phyloP scores from a whole-genome alignment of 2,888 invertebrate genomes.

The Cephus pygmeus region DNA sequence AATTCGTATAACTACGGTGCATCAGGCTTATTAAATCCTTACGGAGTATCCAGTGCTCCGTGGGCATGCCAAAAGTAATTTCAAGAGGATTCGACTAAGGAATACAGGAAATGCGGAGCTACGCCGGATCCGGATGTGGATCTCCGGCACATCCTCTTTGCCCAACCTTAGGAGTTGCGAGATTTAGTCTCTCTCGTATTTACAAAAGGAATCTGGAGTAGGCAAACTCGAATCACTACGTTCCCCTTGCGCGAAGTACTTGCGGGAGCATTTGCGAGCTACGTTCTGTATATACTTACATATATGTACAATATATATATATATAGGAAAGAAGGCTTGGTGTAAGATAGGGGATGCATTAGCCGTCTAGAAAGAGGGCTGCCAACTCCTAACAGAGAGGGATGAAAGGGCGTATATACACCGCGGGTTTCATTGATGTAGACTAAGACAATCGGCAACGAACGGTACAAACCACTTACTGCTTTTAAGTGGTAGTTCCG shows the following conservation, averaged over 20 bases:
- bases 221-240: constrained; percentile 40
- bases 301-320: too few relatives aligned
- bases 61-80: too few relatives aligned
- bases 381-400: not conserved
- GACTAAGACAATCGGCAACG: constrained; percentile 38
- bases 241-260: constrained; percentile 27
- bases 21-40: too few relatives aligned
- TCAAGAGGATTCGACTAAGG: too few relatives aligned
- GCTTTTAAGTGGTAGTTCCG: constrained; percentile 38
- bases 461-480: constrained; percentile 42
- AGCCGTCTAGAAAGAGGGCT: constrained; percentile 25
- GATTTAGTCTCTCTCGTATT: constrained; percentile 25
- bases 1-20: too few relatives aligned
- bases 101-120: too few relatives aligned
- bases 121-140: too few relatives aligned
- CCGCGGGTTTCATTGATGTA: constrained; percentile 7
- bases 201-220: constrained; percentile 43
- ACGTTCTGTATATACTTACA: constrained; percentile 8
- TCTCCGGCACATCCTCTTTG: too few relatives aligned
- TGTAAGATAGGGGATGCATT: constrained; percentile 32
- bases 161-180: too few relatives aligned
- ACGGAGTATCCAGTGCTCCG: too few relatives aligned
- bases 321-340: constrained; percentile 8
- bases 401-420: constrained; percentile 1
- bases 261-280: constrained; percentile 31